Percentiles rank a stretch among this genome's conserved stretches.
phyloP scores from a whole-genome alignment of 2,888 invertebrate species.

The Dynastes tityus region DNA sequence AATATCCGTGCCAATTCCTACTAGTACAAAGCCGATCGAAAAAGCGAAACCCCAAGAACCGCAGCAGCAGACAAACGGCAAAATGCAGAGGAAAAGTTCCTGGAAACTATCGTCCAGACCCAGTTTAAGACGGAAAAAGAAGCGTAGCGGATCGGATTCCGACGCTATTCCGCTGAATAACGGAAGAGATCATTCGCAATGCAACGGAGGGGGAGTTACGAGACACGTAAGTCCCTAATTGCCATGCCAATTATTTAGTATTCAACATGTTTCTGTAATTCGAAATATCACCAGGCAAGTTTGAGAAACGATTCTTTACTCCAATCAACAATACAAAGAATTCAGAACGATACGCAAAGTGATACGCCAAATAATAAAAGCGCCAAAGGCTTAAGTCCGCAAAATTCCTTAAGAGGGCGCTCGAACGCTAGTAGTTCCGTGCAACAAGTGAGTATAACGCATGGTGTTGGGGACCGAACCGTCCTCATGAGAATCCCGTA shows the following conservation, averaged over 20 bases:
- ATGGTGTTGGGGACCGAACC: constrained; percentile 16
- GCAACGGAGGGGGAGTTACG: constrained; percentile 75
- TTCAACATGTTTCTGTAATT: constrained; percentile 15
- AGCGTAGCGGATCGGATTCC: constrained; percentile 75
- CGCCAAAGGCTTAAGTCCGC: constrained; percentile 77
- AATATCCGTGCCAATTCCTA: constrained; percentile 54
- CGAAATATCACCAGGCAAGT: constrained; percentile 62
- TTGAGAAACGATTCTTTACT: constrained; percentile 76
- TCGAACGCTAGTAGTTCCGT: constrained; percentile 68
- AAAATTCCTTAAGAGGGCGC: constrained; percentile 79
- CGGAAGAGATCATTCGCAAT: constrained; percentile 83
- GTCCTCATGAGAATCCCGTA: constrained; percentile 10
- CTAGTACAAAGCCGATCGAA: constrained; percentile 21
- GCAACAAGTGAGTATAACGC: constrained; percentile 66
- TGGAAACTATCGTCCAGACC: constrained; percentile 82
- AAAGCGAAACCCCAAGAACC: constrained; percentile 51
- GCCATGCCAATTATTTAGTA: no score
- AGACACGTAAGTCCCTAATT: constrained; percentile 66
- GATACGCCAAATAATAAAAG: constrained; percentile 79
- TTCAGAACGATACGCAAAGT: constrained; percentile 85
- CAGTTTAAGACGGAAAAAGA: constrained; percentile 81
- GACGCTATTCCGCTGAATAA: constrained; percentile 79
- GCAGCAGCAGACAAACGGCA: constrained; percentile 64
- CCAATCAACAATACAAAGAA: constrained; percentile 75
- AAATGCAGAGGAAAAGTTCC: constrained; percentile 81